Conservation (phyloP, 2,113 vertebrate genomes). For the Tragelaphus scriptus region DNA sequence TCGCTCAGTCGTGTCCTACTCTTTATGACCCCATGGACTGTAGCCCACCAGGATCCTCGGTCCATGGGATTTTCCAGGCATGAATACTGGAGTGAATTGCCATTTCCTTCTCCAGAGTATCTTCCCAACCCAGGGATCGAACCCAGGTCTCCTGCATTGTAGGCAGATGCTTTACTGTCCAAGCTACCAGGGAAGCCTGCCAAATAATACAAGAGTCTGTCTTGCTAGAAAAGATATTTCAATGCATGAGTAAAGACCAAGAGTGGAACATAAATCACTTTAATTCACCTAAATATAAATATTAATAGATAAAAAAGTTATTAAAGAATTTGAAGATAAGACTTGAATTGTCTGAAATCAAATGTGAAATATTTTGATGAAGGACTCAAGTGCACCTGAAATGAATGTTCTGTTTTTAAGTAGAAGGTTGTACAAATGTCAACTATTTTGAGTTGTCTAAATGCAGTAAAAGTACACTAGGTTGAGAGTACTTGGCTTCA, state of each 20-base stretch:
- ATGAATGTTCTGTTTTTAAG: not conserved
- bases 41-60: too few relatives aligned
- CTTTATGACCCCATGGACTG: too few relatives aligned
- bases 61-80: too few relatives aligned
- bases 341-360: not conserved
- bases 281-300: not conserved
- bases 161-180: too few relatives aligned
- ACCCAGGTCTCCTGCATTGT: too few relatives aligned
- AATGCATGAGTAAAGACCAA: not conserved
- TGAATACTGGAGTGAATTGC: too few relatives aligned
- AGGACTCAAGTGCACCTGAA: not conserved
- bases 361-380: not conserved
- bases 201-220: not conserved
- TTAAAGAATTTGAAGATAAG: not conserved
- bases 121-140: too few relatives aligned
- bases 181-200: not conserved
- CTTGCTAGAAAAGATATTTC: not conserved
- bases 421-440: not conserved
- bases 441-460: not conserved
- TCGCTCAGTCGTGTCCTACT: too few relatives aligned
- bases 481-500: not conserved
- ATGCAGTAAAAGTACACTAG: not conserved
- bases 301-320: not conserved
- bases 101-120: too few relatives aligned
- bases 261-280: not conserved